Evolutionary conservation across 1,140 invertebrate genomes (phyloP), one percentile per base, ranked within the genome.

Genomic region (Globodera rostochiensis): DNA sequence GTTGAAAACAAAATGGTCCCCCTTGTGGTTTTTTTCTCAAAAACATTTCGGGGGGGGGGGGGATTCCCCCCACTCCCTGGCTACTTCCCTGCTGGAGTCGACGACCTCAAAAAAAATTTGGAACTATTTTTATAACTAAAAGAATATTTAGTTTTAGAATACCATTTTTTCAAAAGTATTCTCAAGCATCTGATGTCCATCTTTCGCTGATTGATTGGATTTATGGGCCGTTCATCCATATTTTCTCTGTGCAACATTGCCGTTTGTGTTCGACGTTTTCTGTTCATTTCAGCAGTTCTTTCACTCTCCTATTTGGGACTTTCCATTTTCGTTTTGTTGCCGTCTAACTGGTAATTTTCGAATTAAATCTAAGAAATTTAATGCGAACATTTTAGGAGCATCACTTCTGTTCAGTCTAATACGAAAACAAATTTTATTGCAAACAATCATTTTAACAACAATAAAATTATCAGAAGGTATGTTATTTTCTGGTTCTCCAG

Each of bases 241-340:
- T 83, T 83, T 78, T 67, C 69, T 2, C 19, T 83, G 11, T 83
- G 82, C 73, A 64, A 21, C 21, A 83, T 83, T 69, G 82, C 47
- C 19, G 45, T 69, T 21, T 50, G 46, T 76, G 19, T 84, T 36
- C 82, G 82, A 9, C 83, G 82, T 21, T 57, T 83, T 66, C 45
- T 83, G 5, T 60, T 83, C 15, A 49, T 83, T 25, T 74, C 74
- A 47, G 73, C 57, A n/a, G 53, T n/a, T n/a, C 53, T 74, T 21
- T 74, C 66, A 5, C 19, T 84, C 49, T 13, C 81, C 57, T 83
- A 83, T 64, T 80, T 83, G 64, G 45, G 15, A 53, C n/a, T 82
- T 25, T 57, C 67, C 15, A 82, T 67, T 60, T 80, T 82, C 49
- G 74, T 79, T 74, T n/a, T 57, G 19, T 60, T 81, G 49, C 60